Evolutionary conservation across 2,113 vertebrate genomes (phyloP), one percentile per base, ranked within the genome.

Genomic region (Tenrec ecaudatus): DNA sequence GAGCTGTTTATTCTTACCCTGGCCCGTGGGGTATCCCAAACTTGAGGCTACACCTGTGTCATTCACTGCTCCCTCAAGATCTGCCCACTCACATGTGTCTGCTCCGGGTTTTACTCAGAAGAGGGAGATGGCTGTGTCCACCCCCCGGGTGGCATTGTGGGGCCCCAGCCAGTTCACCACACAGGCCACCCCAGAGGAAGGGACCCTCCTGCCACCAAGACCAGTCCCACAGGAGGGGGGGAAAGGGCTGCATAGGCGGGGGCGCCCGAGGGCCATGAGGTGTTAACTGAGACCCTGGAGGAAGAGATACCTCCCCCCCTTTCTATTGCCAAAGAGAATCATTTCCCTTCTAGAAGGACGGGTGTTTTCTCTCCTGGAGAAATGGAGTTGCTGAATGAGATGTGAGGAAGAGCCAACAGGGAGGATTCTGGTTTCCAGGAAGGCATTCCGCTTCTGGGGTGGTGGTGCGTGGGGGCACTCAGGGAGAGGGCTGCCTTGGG

Each of bases 101-200:
- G 77, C 23, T 62, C 68, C 33, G 76, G 62, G 2, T 36, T 62
- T n/a, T 27, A 22, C 29, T 57, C 73, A 62, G 31, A 27, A n/a
- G 62, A 78, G 36, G 23, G 62, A 77, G 88, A n/a, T 25, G 33
- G 27, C 33, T 15, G 62, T 17, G 29, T 58, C n/a, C 58, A 33
- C 22, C 2, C 4, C 0, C 6, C 76, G 19, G 2, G 0, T 0
- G 14, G 16, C 69, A 36, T 33, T 4, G 0, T 29, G 2, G 27
- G 23, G 25, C 23, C 58, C 4, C 31, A 17, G 69, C 60, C 76
- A 20, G 47, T 36, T 68, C 60, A 1, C 2, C 0, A 40, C n/a
- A 57, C 0, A 5, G 71, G 69, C n/a, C 64, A 20, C 31, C 47
- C 29, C 66, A 68, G 66, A 68, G 11, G 66, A 68, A 4, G 10